Conservation (phyloP, 2,113 vertebrate genomes). For the Gasterosteus nipponicus region DNA sequence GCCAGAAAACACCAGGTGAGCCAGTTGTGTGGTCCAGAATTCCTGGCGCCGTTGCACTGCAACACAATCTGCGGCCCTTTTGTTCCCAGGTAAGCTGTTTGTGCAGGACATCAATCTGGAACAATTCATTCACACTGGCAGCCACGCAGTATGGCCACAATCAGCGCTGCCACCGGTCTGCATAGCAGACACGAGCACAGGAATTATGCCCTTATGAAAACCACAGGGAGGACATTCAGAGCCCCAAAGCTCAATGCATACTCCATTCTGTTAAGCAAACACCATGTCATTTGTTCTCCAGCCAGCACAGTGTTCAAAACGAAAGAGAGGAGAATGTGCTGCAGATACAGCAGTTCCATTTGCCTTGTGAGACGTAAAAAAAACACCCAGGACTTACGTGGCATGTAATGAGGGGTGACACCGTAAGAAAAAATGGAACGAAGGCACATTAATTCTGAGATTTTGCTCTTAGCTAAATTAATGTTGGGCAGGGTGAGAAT, state of each 20-base stretch:
- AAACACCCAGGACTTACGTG: constrained; percentile 49
- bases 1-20: constrained; percentile 41
- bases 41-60: constrained; percentile 48
- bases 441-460: constrained; percentile 66
- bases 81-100: constrained; percentile 72
- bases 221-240: constrained; percentile 60
- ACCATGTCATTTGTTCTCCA: constrained; percentile 61
- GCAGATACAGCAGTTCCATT: constrained; percentile 52
- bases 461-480: constrained; percentile 72
- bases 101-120: constrained; percentile 73
- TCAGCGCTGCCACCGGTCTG: constrained; percentile 67
- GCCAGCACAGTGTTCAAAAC: constrained; percentile 46
- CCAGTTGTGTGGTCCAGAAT: constrained; percentile 44
- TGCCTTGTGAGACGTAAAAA: constrained; percentile 51
- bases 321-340: constrained; percentile 54
- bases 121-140: constrained; percentile 74
- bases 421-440: constrained; percentile 50
- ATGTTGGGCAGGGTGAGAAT: constrained; percentile 70
- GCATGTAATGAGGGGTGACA: constrained; percentile 68
- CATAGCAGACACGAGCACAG: constrained; percentile 67
- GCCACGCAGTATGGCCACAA: constrained; percentile 63
- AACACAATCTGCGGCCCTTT: constrained; percentile 64
- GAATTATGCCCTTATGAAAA: constrained; percentile 75
- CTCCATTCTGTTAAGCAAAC: constrained; percentile 56
- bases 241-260: constrained; percentile 46